Conservation (phyloP, 2,888 invertebrate species). For the Caradrina kadenii region DNA sequence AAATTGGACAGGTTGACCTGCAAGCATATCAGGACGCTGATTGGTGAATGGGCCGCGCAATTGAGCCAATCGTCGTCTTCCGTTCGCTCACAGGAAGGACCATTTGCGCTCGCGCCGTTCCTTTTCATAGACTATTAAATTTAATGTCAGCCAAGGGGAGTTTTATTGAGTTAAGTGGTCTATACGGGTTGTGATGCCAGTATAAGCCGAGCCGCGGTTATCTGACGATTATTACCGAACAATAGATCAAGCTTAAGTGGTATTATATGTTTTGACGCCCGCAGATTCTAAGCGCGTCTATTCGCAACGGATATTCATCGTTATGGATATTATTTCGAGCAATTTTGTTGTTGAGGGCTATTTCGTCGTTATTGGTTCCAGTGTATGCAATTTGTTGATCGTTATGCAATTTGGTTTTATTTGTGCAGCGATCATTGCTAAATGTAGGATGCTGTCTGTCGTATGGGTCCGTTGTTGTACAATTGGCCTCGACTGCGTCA, state of each 20-base stretch:
- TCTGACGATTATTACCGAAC: constrained; percentile 42
- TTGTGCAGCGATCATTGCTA: constrained; percentile 54
- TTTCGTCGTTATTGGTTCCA: constrained; percentile 69
- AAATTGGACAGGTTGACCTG: constrained; percentile 73
- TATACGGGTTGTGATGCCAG: constrained; percentile 82
- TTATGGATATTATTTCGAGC: constrained; percentile 82
- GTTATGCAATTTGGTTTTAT: constrained; percentile 72
- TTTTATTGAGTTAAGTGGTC: constrained; percentile 89
- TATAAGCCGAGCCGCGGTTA: constrained; percentile 71
- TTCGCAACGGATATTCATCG: constrained; percentile 82
- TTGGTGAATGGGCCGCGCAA: constrained; percentile 87
- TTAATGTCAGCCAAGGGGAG: constrained; percentile 87
- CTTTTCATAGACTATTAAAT: constrained; percentile 89
- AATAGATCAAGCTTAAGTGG: constrained; percentile 70
- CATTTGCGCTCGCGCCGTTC: constrained; percentile 82
- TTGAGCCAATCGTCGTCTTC: constrained; percentile 90
- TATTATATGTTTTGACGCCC: constrained; percentile 75
- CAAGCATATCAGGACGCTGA: constrained; percentile 79
- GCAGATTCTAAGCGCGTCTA: constrained; percentile 82
- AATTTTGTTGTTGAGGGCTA: constrained; percentile 85
- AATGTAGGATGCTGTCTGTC: constrained; percentile 38
- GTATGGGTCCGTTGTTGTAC: constrained; percentile 45
- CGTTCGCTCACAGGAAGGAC: constrained; percentile 86
- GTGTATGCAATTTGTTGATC: constrained; percentile 74
- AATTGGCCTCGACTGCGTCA: constrained; percentile 23